Conservation (phyloP, 2,113 vertebrate genomes). For the Boleophthalmus pectinirostris region DNA sequence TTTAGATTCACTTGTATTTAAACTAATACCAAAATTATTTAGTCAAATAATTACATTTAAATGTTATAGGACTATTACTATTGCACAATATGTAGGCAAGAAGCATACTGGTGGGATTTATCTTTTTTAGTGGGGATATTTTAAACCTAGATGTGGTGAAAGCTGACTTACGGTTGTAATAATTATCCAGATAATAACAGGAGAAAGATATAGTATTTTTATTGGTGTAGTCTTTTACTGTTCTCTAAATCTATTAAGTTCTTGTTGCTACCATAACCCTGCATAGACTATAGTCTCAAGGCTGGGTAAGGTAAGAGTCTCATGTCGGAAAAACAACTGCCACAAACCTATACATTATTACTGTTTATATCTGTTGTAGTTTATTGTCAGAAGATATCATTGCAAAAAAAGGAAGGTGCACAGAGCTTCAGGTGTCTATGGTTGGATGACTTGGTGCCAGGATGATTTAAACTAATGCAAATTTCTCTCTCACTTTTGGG, state of each 20-base stretch:
- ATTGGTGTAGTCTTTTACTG: neutral
- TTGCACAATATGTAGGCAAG: constrained; percentile 15
- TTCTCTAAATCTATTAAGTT: neutral
- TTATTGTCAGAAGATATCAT: neutral
- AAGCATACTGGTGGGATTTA: neutral
- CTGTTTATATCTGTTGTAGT: neutral
- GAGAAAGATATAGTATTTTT: constrained; percentile 3
- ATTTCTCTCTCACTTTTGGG: neutral
- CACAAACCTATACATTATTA: neutral
- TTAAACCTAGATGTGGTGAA: constrained; percentile 14
- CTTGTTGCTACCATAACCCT: no score
- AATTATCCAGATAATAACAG: constrained; percentile 25
- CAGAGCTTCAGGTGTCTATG: neutral
- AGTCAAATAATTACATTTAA: neutral
- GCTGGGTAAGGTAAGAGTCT: neutral
- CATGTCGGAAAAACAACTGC: neutral
- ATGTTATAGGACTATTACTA: constrained; percentile 8
- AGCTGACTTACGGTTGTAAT: constrained; percentile 9
- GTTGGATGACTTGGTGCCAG: neutral
- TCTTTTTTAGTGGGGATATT: constrained; percentile 13
- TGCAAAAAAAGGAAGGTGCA: neutral
- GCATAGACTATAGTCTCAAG: neutral
- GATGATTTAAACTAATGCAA: neutral
- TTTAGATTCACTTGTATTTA: neutral
- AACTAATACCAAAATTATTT: neutral